Base-by-base conservation (phyloP, 2,888 invertebrate species). In the Synanthedon vespiformis region DNA sequence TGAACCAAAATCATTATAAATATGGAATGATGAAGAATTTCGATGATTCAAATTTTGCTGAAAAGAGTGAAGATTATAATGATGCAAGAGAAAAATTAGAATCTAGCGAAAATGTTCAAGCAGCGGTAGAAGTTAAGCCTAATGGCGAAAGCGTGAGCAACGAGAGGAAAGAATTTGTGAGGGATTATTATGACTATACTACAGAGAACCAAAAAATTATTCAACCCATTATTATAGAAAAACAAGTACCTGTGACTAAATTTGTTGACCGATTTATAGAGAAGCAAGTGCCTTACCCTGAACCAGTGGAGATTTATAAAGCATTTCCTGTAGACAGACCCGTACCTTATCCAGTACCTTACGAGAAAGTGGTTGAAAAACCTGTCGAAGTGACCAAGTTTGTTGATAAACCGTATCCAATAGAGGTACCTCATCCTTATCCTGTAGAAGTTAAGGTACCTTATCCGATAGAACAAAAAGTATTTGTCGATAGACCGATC, bases 401-500 rank as follows among this genome's bases (percentile, higher is more conserved):
- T 55, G 79, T 90, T 0, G 89, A 92, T 57, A 90, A 91, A 55
- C 89, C 89, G 0, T 87, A 90, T 56, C 89, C 90, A 0, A 89
- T 90, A 12, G 88, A 89, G 52, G 86, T 87, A 4, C 74, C 81
- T 0, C 70, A 74, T 52, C 71, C 60, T 57, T 69, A 64, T 14
- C 60, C 60, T 6, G 55, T 85, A 4, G 75, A 84, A 58, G 80
- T 88, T 13, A 61, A 58, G 55, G 60, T 65, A 1, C 88, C 88
- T 6, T 87, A 84, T 62, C 86, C 88, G 0, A 79, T 89, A 4
- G 81, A 88, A 61, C 83, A 84, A 50, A 82, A 84, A 54, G 81
- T 90, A 1, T 89, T 88, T 55, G 80, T 90, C 10, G 89, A 79
- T 59, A 64, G 83, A 57, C 79, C 89, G 1, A 72, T 89, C 14